A percentile compares a stretch with the other conserved stretches of the same genome.
Evolutionary conservation across 2,797 vertebrate species (phyloP).

Genomic region (Thaleichthys pacificus): DNA sequence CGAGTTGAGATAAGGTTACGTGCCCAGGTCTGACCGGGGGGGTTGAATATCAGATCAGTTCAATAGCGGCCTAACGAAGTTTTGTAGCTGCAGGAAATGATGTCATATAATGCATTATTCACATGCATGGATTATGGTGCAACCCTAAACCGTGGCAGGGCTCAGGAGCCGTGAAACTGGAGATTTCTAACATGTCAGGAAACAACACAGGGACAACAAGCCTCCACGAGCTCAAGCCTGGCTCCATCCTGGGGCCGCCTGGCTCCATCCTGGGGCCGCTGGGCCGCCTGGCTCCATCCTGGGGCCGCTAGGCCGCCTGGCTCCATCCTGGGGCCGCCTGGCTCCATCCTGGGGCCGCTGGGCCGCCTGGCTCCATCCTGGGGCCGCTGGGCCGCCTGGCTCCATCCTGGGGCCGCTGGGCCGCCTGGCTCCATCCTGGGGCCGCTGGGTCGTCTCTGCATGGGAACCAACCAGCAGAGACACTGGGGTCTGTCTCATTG

Average conservation of each 20-base stretch:
- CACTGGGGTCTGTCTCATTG: constrained; percentile 5
- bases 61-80: neutral
- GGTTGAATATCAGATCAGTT: constrained; percentile 8
- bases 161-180: neutral
- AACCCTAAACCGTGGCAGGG: neutral
- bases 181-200: constrained; percentile 5
- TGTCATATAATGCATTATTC: constrained; percentile 8
- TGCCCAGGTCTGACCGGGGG: no score
- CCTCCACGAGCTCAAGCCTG: no score
- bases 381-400: no score
- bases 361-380: no score
- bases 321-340: no score
- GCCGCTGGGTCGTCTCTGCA: neutral
- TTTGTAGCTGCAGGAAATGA: constrained; percentile 7
- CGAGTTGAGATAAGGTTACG: neutral
- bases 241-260: no score
- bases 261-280: neutral
- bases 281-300: neutral
- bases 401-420: neutral
- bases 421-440: neutral
- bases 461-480: neutral
- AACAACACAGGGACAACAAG: neutral
- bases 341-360: neutral
- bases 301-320: neutral
- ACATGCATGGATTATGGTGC: neutral